These are phyloP conservation scores for Morphnarchus princeps DNA, from an alignment of 2,113 vertebrate species.

Conservation along the genomic window DNA sequence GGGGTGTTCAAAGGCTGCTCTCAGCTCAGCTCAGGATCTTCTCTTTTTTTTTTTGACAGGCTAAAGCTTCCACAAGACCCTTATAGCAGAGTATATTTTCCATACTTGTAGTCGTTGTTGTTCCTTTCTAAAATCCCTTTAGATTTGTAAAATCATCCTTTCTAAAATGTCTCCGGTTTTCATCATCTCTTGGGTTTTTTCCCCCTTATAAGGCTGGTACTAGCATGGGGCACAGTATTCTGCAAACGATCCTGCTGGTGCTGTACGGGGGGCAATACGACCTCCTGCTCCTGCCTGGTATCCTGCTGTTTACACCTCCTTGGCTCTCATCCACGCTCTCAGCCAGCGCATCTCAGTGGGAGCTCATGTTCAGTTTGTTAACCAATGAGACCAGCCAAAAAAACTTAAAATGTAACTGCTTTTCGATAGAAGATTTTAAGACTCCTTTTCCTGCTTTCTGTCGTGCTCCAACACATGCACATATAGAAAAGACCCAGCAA, in stretches of 20 bases:
- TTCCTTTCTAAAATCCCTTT: background rate
- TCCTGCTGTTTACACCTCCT: background rate
- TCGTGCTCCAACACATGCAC: background rate
- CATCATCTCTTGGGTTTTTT: background rate
- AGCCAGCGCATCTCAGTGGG: background rate
- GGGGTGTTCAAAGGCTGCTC: background rate
- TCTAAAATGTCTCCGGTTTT: background rate
- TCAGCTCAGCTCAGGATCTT: background rate
- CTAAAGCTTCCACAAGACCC: background rate
- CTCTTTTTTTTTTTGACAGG: background rate
- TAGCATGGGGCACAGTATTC: background rate
- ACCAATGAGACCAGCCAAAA: background rate
- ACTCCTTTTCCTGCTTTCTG: background rate
- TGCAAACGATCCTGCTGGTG: background rate
- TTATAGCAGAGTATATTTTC: background rate
- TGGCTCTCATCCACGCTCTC: background rate
- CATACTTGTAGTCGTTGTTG: background rate
- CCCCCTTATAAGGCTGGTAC: background rate
- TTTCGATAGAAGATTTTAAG: background rate
- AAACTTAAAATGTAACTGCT: background rate
- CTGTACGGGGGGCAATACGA: background rate
- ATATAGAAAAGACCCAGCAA: background rate
- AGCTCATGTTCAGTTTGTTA: background rate
- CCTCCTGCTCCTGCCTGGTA: background rate
- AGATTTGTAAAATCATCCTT: background rate